phyloP scores from a whole-genome alignment of 2,113 vertebrate genomes.

The Phalacrocorax carbo region DNA sequence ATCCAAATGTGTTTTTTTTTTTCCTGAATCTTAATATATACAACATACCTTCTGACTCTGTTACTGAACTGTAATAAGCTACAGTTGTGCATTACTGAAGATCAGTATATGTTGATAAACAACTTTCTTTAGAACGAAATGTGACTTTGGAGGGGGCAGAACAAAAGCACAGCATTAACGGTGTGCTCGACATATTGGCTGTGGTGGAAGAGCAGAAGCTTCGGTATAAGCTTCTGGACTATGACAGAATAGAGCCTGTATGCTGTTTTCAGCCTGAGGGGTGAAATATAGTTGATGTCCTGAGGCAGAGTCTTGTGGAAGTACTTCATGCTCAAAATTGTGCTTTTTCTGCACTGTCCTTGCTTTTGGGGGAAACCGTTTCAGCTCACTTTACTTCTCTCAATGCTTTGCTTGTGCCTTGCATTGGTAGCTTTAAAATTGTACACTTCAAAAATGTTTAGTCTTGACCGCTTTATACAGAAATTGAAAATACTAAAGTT shows the following conservation, averaged over 20 bases:
- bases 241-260: background rate
- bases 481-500: background rate
- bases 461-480: accelerated
- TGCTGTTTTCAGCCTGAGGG: background rate
- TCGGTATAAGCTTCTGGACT: background rate
- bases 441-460: background rate
- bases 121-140: background rate
- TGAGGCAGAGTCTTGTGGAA: background rate
- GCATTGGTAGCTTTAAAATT: background rate
- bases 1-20: background rate
- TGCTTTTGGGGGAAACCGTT: background rate
- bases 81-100: background rate
- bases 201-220: background rate
- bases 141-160: background rate
- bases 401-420: background rate
- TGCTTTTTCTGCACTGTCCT: background rate
- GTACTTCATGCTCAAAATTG: background rate
- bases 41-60: background rate
- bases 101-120: background rate
- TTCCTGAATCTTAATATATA: background rate
- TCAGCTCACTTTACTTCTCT: background rate
- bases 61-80: background rate
- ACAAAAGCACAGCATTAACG: background rate
- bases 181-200: background rate
- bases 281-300: background rate